Conservation (phyloP, 1,140 invertebrate species). For the Tetranychus cinnabarinus region DNA sequence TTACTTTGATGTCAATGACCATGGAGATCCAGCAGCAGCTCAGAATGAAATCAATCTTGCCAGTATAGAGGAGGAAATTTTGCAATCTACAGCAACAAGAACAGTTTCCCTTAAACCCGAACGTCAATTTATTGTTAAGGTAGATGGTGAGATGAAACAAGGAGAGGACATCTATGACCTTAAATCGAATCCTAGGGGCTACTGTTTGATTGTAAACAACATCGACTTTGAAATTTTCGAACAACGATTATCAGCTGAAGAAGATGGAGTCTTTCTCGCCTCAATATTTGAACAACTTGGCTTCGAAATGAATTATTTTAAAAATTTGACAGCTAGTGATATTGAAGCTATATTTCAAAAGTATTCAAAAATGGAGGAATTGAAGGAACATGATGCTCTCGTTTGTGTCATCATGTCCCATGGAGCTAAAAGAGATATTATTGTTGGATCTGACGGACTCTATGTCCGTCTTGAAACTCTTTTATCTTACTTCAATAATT, state of each 20-base stretch:
- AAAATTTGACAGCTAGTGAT: not conserved
- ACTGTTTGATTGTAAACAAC: conserved; percentile 8
- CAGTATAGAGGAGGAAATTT: too few species aligned
- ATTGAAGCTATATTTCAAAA: not conserved
- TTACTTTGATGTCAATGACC: too few species aligned
- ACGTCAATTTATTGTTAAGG: too few species aligned
- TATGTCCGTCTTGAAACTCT: not conserved
- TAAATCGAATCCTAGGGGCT: not conserved
- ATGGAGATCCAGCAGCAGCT: not conserved
- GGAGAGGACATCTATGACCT: not conserved
- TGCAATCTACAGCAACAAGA: too few species aligned
- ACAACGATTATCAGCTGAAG: not conserved
- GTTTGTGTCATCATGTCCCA: conserved; percentile 4
- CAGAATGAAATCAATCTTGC: not conserved
- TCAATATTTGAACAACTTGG: not conserved
- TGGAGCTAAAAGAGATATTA: not conserved
- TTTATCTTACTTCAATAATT: not conserved
- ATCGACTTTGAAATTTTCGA: conserved; percentile 3
- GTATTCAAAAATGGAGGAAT: not conserved
- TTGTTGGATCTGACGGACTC: not conserved
- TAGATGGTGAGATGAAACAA: not conserved
- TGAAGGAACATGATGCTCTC: not conserved
- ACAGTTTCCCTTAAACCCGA: too few species aligned
- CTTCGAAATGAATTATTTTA: not conserved
- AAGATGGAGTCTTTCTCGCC: not conserved